A percentile compares a stretch with the other conserved stretches of the same genome.
Evolutionary conservation across 2,888 invertebrate genomes (phyloP).

Genomic region (Melolontha melolontha): DNA sequence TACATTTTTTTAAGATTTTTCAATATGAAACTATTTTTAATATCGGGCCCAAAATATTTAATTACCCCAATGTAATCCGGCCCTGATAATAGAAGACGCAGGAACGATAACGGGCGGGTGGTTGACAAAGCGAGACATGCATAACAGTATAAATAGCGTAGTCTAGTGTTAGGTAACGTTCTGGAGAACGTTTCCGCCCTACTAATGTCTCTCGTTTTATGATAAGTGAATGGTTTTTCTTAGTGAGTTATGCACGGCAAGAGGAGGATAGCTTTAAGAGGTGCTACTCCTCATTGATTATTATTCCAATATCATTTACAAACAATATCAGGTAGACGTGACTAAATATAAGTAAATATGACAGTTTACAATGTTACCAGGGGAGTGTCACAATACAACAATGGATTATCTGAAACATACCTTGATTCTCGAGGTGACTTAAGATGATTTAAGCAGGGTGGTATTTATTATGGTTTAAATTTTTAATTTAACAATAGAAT

Average conservation of each 20-base stretch:
- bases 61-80: neutral
- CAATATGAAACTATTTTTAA: too few species aligned
- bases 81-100: slow-evolving; percentile 5
- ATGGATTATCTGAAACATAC: too few species aligned
- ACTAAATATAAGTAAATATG: slow-evolving; percentile 20
- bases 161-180: slow-evolving; percentile 44
- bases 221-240: slow-evolving; percentile 46
- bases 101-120: slow-evolving; percentile 5
- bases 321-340: slow-evolving; percentile 1
- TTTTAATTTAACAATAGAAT: too few species aligned
- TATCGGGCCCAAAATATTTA: too few species aligned
- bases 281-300: slow-evolving; percentile 3
- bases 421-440: too few species aligned
- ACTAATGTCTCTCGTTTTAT: slow-evolving; percentile 49
- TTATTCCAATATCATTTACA: slow-evolving; percentile 15
- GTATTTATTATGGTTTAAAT: too few species aligned
- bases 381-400: slow-evolving; percentile 6
- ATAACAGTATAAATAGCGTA: slow-evolving; percentile 46
- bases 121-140: slow-evolving; percentile 26
- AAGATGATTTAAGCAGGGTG: too few species aligned
- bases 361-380: neutral
- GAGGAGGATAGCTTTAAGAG: too few species aligned
- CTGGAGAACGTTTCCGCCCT: slow-evolving; percentile 47
- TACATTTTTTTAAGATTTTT: too few species aligned
- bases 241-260: neutral